phyloP scores from a whole-genome alignment of 2,888 invertebrate species.

The Adelognathus sp. region DNA sequence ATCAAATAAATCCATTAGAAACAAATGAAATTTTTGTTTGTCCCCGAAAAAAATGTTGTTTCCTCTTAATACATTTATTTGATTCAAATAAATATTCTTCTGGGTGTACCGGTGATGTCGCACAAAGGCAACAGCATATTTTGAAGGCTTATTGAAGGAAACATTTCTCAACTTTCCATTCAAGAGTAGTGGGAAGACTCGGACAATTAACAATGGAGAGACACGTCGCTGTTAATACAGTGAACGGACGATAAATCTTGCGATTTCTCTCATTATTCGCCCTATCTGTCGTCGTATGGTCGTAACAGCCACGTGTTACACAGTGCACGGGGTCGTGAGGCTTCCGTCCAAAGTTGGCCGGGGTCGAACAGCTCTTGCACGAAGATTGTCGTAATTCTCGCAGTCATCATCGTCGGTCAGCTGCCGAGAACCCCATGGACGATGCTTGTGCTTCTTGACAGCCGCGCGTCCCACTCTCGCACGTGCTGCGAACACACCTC shows the following conservation, averaged over 20 bases:
- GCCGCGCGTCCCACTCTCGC: slow-evolving; percentile 22
- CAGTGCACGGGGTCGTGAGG: slow-evolving; percentile 17
- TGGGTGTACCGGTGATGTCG: too few species aligned
- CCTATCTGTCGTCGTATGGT: slow-evolving; percentile 73
- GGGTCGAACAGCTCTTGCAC: slow-evolving; percentile 33
- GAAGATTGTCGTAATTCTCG: slow-evolving; percentile 40
- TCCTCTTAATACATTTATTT: too few species aligned
- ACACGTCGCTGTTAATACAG: not conserved
- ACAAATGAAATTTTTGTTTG: too few species aligned
- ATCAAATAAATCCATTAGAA: too few species aligned
- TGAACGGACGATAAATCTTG: slow-evolving; percentile 74
- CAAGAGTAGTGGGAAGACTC: not conserved
- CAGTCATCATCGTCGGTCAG: slow-evolving; percentile 46
- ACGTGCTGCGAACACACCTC: slow-evolving; percentile 11
- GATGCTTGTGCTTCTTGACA: not conserved
- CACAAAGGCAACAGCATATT: too few species aligned
- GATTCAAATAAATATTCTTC: too few species aligned
- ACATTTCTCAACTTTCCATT: too few species aligned
- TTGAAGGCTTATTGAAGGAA: too few species aligned
- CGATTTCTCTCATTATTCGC: slow-evolving; percentile 66
- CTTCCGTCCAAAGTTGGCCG: slow-evolving; percentile 14
- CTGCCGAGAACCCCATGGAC: slow-evolving; percentile 35
- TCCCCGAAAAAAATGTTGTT: too few species aligned
- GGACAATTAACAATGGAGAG: not conserved
- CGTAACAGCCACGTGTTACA: slow-evolving; percentile 79